phyloP scores from a whole-genome alignment of 2,113 vertebrate species.

The Eubucco bourcierii region DNA sequence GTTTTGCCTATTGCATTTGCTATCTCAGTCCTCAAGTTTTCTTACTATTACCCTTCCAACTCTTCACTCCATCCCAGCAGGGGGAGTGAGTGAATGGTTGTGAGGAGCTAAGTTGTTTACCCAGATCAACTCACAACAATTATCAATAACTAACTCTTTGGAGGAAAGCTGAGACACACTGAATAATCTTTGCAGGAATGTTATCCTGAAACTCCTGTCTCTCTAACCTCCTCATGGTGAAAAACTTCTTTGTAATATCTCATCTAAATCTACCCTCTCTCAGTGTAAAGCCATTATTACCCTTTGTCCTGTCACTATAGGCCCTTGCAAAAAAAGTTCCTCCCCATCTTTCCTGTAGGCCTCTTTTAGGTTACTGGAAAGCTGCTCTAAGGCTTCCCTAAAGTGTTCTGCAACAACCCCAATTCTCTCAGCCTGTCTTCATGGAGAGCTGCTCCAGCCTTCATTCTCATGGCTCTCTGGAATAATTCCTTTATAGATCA shows the following conservation, averaged over 20 bases:
- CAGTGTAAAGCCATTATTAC: background rate
- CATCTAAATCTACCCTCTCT: background rate
- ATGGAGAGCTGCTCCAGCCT: background rate
- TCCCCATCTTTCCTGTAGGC: background rate
- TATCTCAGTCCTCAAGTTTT: accelerated
- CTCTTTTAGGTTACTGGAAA: background rate
- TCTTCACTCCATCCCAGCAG: background rate
- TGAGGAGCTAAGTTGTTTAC: background rate
- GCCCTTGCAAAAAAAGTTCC: background rate
- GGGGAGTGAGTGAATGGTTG: accelerated
- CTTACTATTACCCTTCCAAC: background rate
- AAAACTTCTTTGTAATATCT: background rate
- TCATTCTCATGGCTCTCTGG: background rate
- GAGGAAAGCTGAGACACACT: background rate
- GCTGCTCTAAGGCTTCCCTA: background rate
- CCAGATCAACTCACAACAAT: background rate
- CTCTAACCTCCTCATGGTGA: background rate
- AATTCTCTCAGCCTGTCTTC: background rate
- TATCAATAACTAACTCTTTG: background rate
- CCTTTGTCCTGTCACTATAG: background rate
- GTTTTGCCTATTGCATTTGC: background rate
- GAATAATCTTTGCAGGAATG: background rate
- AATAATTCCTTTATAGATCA: background rate
- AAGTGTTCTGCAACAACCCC: background rate
- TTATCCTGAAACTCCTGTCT: background rate